Conservation (phyloP, 2,113 vertebrate species). For the Hemichromis elongatus region DNA sequence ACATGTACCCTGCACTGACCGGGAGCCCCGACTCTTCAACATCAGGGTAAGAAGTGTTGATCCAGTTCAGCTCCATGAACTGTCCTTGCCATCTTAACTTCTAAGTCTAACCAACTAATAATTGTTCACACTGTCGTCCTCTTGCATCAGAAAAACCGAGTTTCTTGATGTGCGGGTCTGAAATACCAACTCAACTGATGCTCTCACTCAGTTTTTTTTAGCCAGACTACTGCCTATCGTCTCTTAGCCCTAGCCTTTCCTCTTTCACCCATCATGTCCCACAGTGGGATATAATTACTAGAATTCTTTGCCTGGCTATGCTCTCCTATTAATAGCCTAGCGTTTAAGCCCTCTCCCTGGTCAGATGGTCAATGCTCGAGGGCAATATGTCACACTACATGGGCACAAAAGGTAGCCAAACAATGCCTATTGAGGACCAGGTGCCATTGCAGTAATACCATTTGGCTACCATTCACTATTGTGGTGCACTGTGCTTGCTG, state of each 20-base stretch:
- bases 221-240: slow-evolving; percentile 4
- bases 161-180: background rate
- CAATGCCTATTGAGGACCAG: slow-evolving; percentile 74
- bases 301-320: slow-evolving; percentile 62
- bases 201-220: background rate
- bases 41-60: slow-evolving; percentile 34
- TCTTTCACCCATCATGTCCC: slow-evolving; percentile 69
- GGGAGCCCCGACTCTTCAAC: slow-evolving; percentile 37
- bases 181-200: background rate
- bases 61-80: slow-evolving; percentile 41
- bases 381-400: slow-evolving; percentile 77
- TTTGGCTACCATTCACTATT: slow-evolving; percentile 69
- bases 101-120: slow-evolving; percentile 5
- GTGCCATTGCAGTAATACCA: slow-evolving; percentile 64
- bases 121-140: slow-evolving; percentile 18
- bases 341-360: slow-evolving; percentile 67
- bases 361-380: slow-evolving; percentile 80
- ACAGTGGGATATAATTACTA: slow-evolving; percentile 72
- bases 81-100: slow-evolving; percentile 51
- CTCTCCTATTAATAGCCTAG: slow-evolving; percentile 71
- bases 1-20: slow-evolving; percentile 47
- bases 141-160: slow-evolving; percentile 41
- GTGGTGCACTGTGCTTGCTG: slow-evolving; percentile 49
- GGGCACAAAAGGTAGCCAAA: slow-evolving; percentile 77
- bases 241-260: background rate